These are phyloP conservation scores for Gadopsis marmoratus DNA, from an alignment of 2,797 vertebrate genomes.

Conservation along the genomic window DNA sequence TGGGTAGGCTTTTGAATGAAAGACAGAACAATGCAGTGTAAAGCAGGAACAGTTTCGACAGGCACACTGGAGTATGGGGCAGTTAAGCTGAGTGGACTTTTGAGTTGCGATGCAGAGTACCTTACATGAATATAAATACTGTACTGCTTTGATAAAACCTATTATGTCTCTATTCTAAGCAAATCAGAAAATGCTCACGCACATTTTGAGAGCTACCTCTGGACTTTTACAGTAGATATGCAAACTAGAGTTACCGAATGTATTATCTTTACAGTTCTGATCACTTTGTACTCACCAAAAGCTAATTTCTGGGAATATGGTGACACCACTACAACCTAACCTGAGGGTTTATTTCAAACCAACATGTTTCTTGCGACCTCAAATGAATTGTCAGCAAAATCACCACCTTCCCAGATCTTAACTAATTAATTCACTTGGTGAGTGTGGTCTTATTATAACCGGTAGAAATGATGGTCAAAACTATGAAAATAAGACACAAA, in stretches of 20 bases:
- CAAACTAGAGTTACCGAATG: neutral
- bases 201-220: neutral
- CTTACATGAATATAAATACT: neutral
- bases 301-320: neutral
- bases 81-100: neutral
- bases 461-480: neutral
- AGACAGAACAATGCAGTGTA: neutral
- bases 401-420: neutral
- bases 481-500: neutral
- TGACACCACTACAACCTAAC: neutral
- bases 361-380: neutral
- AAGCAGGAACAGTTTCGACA: neutral
- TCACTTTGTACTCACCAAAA: neutral
- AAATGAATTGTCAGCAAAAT: neutral
- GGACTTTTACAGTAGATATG: neutral
- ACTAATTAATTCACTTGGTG: neutral
- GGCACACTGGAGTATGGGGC: neutral
- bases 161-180: neutral
- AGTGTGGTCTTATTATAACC: neutral
- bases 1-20: slow-evolving; percentile 10
- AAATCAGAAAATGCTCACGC: neutral
- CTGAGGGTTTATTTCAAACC: neutral
- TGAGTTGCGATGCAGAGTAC: neutral
- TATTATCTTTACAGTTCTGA: neutral
- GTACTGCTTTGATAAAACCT: neutral